These are phyloP conservation scores for Channa striata DNA, from an alignment of 2,797 vertebrate species.

Conservation along the genomic window DNA sequence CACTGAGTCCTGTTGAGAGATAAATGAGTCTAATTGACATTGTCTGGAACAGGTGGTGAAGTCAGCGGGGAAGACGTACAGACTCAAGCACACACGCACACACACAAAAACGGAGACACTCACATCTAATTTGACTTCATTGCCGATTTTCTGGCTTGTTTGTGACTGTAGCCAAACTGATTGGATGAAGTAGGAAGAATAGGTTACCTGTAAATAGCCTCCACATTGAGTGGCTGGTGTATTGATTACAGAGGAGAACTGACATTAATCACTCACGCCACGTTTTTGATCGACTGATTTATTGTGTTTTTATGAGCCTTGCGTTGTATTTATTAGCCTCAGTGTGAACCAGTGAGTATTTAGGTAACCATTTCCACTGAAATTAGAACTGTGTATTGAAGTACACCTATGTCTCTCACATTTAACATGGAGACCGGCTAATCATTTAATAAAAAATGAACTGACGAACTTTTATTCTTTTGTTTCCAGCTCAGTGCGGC, in stretches of 20 bases:
- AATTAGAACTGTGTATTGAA: background rate
- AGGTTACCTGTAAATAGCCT: conserved; percentile 56
- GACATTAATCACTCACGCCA: conserved; percentile 69
- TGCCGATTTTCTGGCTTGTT: conserved; percentile 61
- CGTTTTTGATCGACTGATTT: conserved; percentile 66
- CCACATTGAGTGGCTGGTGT: conserved; percentile 64
- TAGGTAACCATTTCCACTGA: conserved; percentile 17
- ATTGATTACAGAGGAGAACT: conserved; percentile 65
- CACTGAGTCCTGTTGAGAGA: conserved; percentile 81
- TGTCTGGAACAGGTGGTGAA: conserved; percentile 86
- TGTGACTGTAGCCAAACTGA: conserved; percentile 52
- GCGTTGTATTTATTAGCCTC: conserved; percentile 40
- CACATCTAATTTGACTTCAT: conserved; percentile 63
- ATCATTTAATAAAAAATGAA: background rate
- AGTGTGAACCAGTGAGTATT: conserved; percentile 21
- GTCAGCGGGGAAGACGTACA: conserved; percentile 80
- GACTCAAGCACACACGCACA: conserved; percentile 39
- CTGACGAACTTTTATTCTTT: background rate
- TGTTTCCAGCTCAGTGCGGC: conserved; percentile 90
- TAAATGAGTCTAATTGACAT: conserved; percentile 86
- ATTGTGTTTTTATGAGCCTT: conserved; percentile 57
- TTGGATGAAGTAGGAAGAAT: conserved; percentile 60
- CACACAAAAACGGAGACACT: conserved; percentile 32
- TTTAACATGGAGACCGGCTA: background rate
- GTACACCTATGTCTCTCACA: background rate